phyloP scores from a whole-genome alignment of 2,797 vertebrate species.

The Sylvilagus floridanus region DNA sequence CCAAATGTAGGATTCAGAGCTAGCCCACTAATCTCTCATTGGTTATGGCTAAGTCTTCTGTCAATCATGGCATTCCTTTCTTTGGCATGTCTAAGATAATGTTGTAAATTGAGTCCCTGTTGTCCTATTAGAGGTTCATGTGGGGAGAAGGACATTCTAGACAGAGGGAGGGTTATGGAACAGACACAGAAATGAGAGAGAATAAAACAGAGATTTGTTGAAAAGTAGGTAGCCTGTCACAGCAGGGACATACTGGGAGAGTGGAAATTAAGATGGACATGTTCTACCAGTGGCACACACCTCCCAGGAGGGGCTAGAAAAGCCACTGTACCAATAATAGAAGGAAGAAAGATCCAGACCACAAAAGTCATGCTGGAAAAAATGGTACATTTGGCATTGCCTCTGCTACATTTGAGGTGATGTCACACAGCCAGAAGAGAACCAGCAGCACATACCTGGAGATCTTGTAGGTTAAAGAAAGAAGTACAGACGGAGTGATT shows the following conservation, averaged over 20 bases:
- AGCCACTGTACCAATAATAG: not conserved
- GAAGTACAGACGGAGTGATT: not conserved
- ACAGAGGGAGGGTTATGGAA: not conserved
- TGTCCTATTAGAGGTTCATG: not conserved
- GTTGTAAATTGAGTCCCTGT: not conserved
- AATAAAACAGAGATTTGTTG: not conserved
- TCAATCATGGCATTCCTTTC: not conserved
- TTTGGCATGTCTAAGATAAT: not conserved
- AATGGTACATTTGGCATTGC: not conserved
- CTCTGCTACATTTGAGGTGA: not conserved
- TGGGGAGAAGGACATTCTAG: not conserved
- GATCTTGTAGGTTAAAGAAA: not conserved
- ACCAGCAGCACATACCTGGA: not conserved
- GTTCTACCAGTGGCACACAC: not conserved
- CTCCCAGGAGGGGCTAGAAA: not conserved
- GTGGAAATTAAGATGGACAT: not conserved
- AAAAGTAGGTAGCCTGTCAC: not conserved
- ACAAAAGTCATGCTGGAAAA: not conserved
- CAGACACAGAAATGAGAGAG: not conserved
- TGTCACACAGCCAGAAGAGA: not conserved
- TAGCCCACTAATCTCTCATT: not conserved
- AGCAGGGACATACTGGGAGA: not conserved
- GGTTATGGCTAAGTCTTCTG: not conserved
- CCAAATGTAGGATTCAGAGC: not conserved
- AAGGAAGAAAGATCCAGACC: not conserved